Conservation (phyloP, 2,888 invertebrate genomes). For the Melipona bicolor region DNA sequence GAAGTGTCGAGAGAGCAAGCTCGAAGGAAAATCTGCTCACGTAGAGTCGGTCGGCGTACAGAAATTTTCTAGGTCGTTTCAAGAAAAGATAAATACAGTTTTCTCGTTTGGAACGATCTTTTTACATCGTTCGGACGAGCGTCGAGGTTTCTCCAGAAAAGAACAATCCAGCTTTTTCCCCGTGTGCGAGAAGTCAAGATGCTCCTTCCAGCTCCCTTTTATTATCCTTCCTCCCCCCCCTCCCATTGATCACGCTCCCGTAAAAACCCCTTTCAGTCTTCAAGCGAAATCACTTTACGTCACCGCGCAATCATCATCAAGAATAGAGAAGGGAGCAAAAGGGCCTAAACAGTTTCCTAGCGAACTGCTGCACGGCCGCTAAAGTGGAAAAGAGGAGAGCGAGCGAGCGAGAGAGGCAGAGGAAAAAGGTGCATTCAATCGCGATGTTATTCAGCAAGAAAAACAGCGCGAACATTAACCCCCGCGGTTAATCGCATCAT, state of each 20-base stretch:
- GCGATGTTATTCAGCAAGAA: slow-evolving; percentile 27
- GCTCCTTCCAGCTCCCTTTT: background rate
- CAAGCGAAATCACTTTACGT: slow-evolving; percentile 26
- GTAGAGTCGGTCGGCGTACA: too few relatives aligned
- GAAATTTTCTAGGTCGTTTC: background rate
- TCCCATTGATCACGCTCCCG: background rate
- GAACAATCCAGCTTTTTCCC: slow-evolving; percentile 3
- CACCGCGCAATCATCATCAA: slow-evolving; percentile 34
- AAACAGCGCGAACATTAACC: slow-evolving; percentile 29
- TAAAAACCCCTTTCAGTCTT: slow-evolving; percentile 36
- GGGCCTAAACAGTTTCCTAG: slow-evolving; percentile 15
- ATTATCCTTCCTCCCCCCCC: background rate
- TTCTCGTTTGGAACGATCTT: background rate
- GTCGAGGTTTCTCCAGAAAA: background rate
- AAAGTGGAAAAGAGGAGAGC: too few relatives aligned
- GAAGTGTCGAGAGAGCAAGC: too few relatives aligned
- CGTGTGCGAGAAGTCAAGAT: background rate
- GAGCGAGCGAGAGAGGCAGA: too few relatives aligned
- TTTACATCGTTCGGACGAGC: background rate
- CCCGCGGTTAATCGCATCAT: slow-evolving; percentile 41
- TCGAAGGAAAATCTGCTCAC: background rate
- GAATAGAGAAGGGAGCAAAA: slow-evolving; percentile 9
- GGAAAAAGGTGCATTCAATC: slow-evolving; percentile 14
- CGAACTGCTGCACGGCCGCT: background rate
- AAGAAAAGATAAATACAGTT: background rate